A percentile compares a stretch with the other conserved stretches of the same genome.
phyloP scores from a whole-genome alignment of 2,888 invertebrate species.

The Lasioglossum morio region DNA sequence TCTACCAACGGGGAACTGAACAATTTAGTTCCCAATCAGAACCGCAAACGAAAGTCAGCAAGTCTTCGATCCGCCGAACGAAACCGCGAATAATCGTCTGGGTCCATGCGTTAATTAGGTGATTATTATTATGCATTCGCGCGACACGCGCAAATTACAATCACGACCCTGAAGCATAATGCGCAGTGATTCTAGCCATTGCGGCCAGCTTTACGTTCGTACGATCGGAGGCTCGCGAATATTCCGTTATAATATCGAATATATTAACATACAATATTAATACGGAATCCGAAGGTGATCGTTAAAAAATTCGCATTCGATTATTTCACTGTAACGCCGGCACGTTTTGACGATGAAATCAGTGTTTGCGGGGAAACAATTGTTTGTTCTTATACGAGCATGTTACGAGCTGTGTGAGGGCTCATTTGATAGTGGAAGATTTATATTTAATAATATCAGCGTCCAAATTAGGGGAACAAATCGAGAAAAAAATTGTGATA shows the following conservation, averaged over 20 bases:
- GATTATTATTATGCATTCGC: conserved; percentile 79
- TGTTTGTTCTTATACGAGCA: no score
- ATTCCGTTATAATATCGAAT: conserved; percentile 30
- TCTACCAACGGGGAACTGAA: not conserved
- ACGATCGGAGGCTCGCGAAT: conserved; percentile 28
- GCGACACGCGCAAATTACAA: conserved; percentile 80
- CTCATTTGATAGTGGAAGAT: no score
- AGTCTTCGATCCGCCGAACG: not conserved
- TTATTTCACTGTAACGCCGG: not conserved
- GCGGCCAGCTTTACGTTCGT: conserved; percentile 71
- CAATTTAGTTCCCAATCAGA: not conserved
- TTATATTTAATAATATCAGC: no score
- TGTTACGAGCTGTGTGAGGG: no score
- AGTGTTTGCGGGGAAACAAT: no score
- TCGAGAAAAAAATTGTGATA: no score
- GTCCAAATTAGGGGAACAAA: no score
- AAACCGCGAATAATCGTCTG: conserved; percentile 36
- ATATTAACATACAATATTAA: conserved; percentile 35
- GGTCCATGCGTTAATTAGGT: conserved; percentile 69
- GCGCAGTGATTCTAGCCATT: conserved; percentile 79
- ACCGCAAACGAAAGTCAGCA: conserved; percentile 9
- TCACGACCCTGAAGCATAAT: conserved; percentile 78
- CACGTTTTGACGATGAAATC: no score
- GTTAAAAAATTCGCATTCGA: conserved; percentile 1
- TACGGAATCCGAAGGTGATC: not conserved